These are phyloP conservation scores for Brotula barbata DNA, from an alignment of 2,797 vertebrate genomes.

Conservation along the genomic window DNA sequence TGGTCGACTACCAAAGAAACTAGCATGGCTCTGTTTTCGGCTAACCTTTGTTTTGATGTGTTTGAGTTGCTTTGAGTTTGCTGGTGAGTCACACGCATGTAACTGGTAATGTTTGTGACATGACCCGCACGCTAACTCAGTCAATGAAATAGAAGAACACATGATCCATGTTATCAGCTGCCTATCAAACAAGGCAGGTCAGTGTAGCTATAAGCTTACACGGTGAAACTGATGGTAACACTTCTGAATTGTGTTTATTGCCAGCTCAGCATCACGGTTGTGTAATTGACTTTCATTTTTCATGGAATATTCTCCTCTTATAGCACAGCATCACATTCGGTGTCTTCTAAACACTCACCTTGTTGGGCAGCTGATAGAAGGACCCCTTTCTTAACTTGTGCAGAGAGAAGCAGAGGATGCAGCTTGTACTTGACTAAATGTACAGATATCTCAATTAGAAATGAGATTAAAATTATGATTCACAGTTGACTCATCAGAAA, in stretches of 20 bases:
- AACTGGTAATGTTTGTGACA: conserved; percentile 39
- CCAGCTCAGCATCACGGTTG: background rate
- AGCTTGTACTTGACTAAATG: too few species aligned
- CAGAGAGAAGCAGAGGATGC: too few species aligned
- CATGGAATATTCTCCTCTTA: too few species aligned
- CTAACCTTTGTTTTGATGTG: conserved; percentile 14
- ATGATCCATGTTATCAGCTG: conserved; percentile 40
- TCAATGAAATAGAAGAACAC: conserved; percentile 44
- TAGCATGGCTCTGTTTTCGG: conserved; percentile 19
- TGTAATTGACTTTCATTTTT: too few species aligned
- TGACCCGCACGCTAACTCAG: conserved; percentile 32
- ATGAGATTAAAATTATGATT: too few species aligned
- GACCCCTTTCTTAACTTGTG: too few species aligned
- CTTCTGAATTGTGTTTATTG: background rate
- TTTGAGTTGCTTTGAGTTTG: conserved; percentile 20
- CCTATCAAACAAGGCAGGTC: conserved; percentile 17
- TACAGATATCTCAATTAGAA: too few species aligned
- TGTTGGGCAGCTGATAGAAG: too few species aligned
- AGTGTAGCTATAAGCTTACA: conserved; percentile 21
- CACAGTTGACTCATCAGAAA: too few species aligned
- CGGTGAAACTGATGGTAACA: conserved; percentile 1
- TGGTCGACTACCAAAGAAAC: background rate
- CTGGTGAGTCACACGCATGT: conserved; percentile 30
- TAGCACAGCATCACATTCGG: too few species aligned
- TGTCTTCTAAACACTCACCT: too few species aligned